A percentile compares a stretch with the other conserved stretches of the same genome.
These are phyloP conservation scores for Drosophila parthenogenetica DNA, from an alignment of 2,888 invertebrate species.

Conservation along the genomic window DNA sequence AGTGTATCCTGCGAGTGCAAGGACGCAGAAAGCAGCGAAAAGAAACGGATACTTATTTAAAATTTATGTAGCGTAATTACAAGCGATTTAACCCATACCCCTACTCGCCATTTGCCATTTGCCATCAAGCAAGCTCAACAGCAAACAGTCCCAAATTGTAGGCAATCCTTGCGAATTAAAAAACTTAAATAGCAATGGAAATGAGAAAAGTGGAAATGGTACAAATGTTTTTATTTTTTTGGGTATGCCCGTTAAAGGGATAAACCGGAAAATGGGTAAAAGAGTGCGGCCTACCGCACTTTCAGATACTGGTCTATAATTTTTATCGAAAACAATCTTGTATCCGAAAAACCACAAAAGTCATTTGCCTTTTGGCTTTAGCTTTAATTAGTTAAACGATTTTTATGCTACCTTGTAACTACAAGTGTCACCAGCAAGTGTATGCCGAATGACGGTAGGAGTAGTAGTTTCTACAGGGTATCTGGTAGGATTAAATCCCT, in stretches of 20 bases:
- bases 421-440: slow-evolving; percentile 1
- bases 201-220: slow-evolving; percentile 16
- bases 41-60: slow-evolving; percentile 82
- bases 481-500: neutral
- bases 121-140: slow-evolving; percentile 14
- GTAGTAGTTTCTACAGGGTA: neutral
- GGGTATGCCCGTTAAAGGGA: slow-evolving; percentile 38
- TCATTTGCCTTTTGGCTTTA: slow-evolving; percentile 46
- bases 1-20: slow-evolving; percentile 48
- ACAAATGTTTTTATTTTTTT: slow-evolving; percentile 6
- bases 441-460: neutral
- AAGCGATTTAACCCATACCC: slow-evolving; percentile 76
- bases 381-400: slow-evolving; percentile 63
- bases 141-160: slow-evolving; percentile 28
- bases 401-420: slow-evolving; percentile 12
- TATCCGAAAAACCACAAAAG: slow-evolving; percentile 43
- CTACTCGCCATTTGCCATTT: neutral
- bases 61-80: slow-evolving; percentile 82
- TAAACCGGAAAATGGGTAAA: neutral
- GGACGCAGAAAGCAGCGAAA: slow-evolving; percentile 66
- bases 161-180: slow-evolving; percentile 55
- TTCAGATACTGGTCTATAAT: slow-evolving; percentile 69
- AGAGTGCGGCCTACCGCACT: slow-evolving; percentile 37
- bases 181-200: slow-evolving; percentile 48
- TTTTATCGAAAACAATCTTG: slow-evolving; percentile 73